Evolutionary conservation across 2,888 invertebrate species (phyloP).

Genomic region (Diploptera punctata): DNA sequence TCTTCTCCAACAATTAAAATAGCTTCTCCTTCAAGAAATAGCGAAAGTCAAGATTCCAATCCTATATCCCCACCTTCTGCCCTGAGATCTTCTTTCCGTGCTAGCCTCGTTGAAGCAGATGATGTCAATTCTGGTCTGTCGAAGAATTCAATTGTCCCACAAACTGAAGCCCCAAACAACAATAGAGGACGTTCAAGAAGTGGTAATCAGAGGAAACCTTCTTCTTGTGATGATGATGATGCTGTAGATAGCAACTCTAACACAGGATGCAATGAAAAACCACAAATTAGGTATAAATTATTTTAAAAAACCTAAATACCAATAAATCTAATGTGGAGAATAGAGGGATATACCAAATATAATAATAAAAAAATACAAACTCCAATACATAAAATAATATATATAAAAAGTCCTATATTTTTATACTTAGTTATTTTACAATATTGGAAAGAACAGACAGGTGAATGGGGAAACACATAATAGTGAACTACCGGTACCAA

Average conservation of each 20-base stretch:
- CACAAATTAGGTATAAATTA: slow-evolving; percentile 37
- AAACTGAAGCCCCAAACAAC: slow-evolving; percentile 28
- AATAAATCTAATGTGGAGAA: no score
- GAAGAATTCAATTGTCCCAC: slow-evolving; percentile 37
- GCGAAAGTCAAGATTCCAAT: not conserved
- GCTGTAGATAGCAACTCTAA: slow-evolving; percentile 34
- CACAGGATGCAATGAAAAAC: slow-evolving; percentile 34
- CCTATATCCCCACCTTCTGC: not conserved
- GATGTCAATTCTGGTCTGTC: slow-evolving; percentile 32
- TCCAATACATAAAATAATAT: no score
- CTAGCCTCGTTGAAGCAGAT: slow-evolving; percentile 7
- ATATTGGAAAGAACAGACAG: no score
- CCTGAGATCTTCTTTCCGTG: not conserved
- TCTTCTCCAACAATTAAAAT: not conserved
- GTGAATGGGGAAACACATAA: no score
- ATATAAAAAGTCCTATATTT: no score
- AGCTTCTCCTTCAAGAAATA: not conserved
- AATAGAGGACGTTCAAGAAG: slow-evolving; percentile 28
- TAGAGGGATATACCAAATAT: no score
- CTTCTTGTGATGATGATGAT: slow-evolving; percentile 35
- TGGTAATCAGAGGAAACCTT: slow-evolving; percentile 30
- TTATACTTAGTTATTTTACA: no score
- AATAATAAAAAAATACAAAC: no score
- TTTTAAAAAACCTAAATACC: no score
- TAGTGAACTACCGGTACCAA: no score